A percentile compares a stretch with the other conserved stretches of the same genome.
phyloP scores from a whole-genome alignment of 1,140 invertebrate species.

The Sinella curviseta region DNA sequence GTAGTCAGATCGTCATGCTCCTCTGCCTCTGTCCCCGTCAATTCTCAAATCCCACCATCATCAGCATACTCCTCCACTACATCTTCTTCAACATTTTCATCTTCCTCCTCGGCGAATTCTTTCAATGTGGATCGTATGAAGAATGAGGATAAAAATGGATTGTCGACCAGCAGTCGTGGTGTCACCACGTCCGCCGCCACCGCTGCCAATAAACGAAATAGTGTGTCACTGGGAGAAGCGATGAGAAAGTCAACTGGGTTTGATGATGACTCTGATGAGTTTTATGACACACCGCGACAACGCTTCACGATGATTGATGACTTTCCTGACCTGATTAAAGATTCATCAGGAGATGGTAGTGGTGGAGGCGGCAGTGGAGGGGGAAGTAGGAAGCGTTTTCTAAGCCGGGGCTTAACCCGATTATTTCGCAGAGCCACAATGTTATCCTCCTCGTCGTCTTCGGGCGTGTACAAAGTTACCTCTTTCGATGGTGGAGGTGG shows the following conservation, averaged over 20 bases:
- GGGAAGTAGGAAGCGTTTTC: background rate
- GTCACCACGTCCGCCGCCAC: too few relatives aligned
- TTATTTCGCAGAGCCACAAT: conserved; percentile 25
- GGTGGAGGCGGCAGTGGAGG: background rate
- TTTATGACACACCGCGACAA: conserved; percentile 17
- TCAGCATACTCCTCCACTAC: background rate
- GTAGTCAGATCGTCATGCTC: background rate
- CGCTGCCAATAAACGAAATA: too few relatives aligned
- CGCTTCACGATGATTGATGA: conserved; percentile 35
- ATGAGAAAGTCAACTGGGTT: background rate
- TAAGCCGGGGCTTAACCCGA: conserved; percentile 31
- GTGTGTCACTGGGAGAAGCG: background rate
- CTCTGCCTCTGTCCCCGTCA: background rate
- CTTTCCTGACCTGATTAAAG: conserved; percentile 31
- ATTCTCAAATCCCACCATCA: background rate
- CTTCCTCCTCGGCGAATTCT: background rate
- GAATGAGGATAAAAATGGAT: background rate
- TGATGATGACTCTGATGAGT: background rate
- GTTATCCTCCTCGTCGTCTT: background rate
- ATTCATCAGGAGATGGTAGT: background rate
- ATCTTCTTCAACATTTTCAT: background rate
- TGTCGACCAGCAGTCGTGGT: background rate
- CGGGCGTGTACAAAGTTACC: background rate
- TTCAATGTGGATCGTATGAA: too few relatives aligned
- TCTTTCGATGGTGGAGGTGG: background rate